Percentiles rank a stretch among this genome's conserved stretches.
These are phyloP conservation scores for Yponomeuta malinellus DNA, from an alignment of 2,888 invertebrate genomes.

Conservation along the genomic window DNA sequence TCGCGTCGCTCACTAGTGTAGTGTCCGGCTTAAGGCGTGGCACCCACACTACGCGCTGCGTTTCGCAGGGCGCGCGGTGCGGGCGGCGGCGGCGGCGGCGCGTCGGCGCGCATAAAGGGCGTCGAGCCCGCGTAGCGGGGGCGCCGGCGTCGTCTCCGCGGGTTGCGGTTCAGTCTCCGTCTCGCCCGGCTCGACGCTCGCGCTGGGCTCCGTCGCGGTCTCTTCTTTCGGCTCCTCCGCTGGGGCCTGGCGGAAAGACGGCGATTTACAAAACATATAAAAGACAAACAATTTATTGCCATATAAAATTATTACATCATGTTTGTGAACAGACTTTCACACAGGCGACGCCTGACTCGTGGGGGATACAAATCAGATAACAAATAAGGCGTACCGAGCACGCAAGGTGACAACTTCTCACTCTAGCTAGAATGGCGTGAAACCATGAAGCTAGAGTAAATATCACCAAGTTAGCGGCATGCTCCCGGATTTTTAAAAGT, in stretches of 20 bases:
- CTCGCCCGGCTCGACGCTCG: slow-evolving; percentile 56
- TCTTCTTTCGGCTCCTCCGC: slow-evolving; percentile 56
- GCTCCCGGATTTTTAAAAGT: neutral
- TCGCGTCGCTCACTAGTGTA: no score
- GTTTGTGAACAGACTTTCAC: no score
- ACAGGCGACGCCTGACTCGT: no score
- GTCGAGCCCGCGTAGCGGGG: slow-evolving; percentile 78
- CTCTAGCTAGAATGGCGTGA: neutral
- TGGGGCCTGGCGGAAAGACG: slow-evolving; percentile 39
- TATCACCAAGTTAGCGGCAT: neutral
- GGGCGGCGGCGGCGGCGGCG: slow-evolving; percentile 62
- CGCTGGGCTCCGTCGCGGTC: slow-evolving; percentile 62
- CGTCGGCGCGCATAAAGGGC: slow-evolving; percentile 83
- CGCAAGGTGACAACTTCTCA: neutral
- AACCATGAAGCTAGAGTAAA: neutral
- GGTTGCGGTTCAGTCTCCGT: slow-evolving; percentile 55
- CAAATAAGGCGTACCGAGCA: no score
- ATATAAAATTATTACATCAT: no score
- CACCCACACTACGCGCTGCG: neutral
- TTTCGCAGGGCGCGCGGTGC: slow-evolving; percentile 38
- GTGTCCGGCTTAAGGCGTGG: no score
- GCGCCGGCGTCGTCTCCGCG: slow-evolving; percentile 68
- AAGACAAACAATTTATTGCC: no score
- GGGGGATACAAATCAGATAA: no score
- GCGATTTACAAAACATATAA: neutral